Evolutionary conservation across 2,888 invertebrate species (phyloP).

Genomic region (Metopia argyrocephala): DNA sequence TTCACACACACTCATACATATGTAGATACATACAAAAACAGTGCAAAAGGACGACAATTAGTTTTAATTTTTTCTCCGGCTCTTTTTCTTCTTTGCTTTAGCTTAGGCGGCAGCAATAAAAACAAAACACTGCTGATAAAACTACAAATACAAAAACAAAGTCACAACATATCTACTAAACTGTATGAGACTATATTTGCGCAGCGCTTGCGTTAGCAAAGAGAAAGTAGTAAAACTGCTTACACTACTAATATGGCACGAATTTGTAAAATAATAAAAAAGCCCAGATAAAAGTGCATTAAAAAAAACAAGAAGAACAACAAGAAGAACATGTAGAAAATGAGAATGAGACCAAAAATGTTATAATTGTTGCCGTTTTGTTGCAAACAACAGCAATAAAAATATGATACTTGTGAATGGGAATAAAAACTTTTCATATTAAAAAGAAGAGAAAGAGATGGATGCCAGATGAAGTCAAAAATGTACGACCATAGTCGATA

Average conservation of each 20-base stretch:
- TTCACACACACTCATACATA: too few species aligned
- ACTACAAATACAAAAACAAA: background rate
- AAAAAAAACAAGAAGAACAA: background rate
- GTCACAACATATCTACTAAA: slow-evolving; percentile 17
- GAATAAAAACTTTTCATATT: slow-evolving; percentile 33
- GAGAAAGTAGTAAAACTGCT: slow-evolving; percentile 64
- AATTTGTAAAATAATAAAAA: slow-evolving; percentile 19
- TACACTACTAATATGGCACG: slow-evolving; percentile 44
- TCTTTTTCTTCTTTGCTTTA: too few species aligned
- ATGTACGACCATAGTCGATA: too few species aligned
- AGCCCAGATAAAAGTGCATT: slow-evolving; percentile 4
- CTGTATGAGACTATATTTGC: slow-evolving; percentile 41
- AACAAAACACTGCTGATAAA: background rate
- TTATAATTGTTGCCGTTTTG: too few species aligned
- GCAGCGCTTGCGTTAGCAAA: slow-evolving; percentile 64
- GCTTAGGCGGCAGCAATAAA: background rate
- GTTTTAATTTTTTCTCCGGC: slow-evolving; percentile 26
- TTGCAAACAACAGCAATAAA: slow-evolving; percentile 22
- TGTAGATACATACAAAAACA: too few species aligned
- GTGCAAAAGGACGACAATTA: slow-evolving; percentile 57
- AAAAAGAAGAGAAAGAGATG: slow-evolving; percentile 2
- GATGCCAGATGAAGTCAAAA: too few species aligned
- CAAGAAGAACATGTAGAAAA: background rate
- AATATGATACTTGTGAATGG: background rate
- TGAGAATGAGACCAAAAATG: too few species aligned